Evolutionary conservation across 2,797 vertebrate species (phyloP).

Genomic region (Selene dorsalis): DNA sequence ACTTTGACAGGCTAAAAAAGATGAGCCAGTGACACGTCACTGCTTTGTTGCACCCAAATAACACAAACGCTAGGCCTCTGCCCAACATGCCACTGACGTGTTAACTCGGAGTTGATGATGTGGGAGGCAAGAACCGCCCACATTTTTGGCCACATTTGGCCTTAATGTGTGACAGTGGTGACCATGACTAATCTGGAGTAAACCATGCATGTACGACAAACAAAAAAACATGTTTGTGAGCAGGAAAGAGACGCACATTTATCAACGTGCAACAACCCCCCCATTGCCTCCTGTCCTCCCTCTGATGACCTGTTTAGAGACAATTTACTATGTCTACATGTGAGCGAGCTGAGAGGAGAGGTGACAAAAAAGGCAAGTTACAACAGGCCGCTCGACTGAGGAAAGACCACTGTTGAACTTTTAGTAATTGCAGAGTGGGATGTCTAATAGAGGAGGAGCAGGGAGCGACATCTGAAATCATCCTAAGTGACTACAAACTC

Average conservation of each 20-base stretch:
- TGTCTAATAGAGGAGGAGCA: constrained; percentile 41
- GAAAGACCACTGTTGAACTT: constrained; percentile 36
- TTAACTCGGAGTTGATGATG: constrained; percentile 40
- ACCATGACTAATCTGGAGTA: constrained; percentile 33
- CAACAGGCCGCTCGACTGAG: constrained; percentile 48
- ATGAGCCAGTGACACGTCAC: not conserved
- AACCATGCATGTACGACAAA: constrained; percentile 15
- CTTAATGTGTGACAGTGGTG: constrained; percentile 43
- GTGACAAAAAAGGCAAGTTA: constrained; percentile 45
- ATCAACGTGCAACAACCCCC: not conserved
- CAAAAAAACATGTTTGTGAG: not conserved
- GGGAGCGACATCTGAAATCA: constrained; percentile 47
- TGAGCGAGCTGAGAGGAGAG: constrained; percentile 24
- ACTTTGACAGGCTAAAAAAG: not conserved
- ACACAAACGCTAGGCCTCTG: not conserved
- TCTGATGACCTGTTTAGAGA: not conserved
- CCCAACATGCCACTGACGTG: not conserved
- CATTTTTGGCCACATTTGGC: constrained; percentile 39
- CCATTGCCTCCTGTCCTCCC: no score
- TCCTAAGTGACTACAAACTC: constrained; percentile 10
- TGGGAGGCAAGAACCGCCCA: constrained; percentile 33
- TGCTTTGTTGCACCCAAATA: not conserved
- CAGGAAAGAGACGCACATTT: constrained; percentile 7
- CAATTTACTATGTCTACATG: constrained; percentile 11
- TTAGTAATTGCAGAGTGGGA: constrained; percentile 54